Percentiles rank a stretch among this genome's conserved stretches.
Evolutionary conservation across 2,888 invertebrate genomes (phyloP).

Genomic region (Elysia crispata): DNA sequence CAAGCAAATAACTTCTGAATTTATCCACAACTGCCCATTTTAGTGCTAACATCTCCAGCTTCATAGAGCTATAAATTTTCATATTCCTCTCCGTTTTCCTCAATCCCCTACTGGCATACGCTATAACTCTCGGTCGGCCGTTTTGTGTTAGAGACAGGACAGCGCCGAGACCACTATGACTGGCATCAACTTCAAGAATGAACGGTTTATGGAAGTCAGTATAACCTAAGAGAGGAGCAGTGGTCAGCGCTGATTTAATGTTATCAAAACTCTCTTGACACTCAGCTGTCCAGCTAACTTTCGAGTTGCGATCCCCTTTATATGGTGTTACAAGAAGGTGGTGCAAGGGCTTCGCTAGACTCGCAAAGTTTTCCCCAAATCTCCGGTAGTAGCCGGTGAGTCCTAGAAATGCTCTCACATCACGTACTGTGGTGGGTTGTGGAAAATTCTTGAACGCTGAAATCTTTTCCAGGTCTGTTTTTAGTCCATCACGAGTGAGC

Average conservation of each 20-base stretch:
- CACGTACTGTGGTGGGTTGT: slow-evolving; percentile 22
- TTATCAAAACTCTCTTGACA: slow-evolving; percentile 35
- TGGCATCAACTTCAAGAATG: slow-evolving; percentile 42
- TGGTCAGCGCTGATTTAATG: slow-evolving; percentile 27
- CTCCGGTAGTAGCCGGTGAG: slow-evolving; percentile 51
- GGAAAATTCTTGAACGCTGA: slow-evolving; percentile 44
- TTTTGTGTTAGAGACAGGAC: slow-evolving; percentile 38
- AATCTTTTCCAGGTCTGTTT: slow-evolving; percentile 46
- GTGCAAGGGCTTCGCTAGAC: slow-evolving; percentile 48
- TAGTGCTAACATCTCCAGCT: slow-evolving; percentile 26
- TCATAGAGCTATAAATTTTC: slow-evolving; percentile 20
- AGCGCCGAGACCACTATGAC: slow-evolving; percentile 29
- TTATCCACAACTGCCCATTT: slow-evolving; percentile 24
- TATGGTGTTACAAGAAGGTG: background rate
- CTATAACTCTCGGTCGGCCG: slow-evolving; percentile 18
- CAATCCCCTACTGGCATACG: slow-evolving; percentile 33
- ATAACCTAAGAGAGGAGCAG: slow-evolving; percentile 38
- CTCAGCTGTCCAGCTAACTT: background rate
- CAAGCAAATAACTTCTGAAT: slow-evolving; percentile 11
- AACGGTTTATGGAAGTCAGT: slow-evolving; percentile 47
- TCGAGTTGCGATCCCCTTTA: too few relatives aligned
- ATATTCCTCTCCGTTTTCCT: slow-evolving; percentile 39
- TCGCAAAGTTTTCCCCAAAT: slow-evolving; percentile 51
- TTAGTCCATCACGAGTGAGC: slow-evolving; percentile 49
- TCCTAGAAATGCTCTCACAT: slow-evolving; percentile 48